Conservation (phyloP, 2,113 vertebrate genomes). For the Stomatorhinus ivindoensis region DNA sequence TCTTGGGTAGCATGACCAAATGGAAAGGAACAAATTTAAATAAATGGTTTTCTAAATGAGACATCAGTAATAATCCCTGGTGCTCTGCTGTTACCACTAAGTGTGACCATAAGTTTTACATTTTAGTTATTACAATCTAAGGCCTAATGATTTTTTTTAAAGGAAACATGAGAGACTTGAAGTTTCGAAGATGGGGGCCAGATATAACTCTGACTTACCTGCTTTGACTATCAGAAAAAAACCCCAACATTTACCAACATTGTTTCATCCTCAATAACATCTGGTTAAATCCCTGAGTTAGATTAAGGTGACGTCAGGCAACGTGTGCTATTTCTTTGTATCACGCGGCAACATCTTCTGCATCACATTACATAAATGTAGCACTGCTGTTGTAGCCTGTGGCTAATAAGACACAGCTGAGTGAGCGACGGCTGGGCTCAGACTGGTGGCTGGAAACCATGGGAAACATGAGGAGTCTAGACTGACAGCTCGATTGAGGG, state of each 20-base stretch:
- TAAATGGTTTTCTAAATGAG: slow-evolving; percentile 21
- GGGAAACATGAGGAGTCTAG: not conserved
- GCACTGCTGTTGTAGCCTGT: not conserved
- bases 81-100: slow-evolving; percentile 12
- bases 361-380: not conserved
- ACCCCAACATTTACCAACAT: not conserved
- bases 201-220: not conserved
- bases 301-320: not conserved
- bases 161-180: not conserved
- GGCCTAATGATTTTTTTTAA: not conserved
- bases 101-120: slow-evolving; percentile 8
- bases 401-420: slow-evolving; percentile 23
- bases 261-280: not conserved
- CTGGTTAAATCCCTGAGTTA: not conserved
- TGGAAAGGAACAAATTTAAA: not conserved
- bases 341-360: not conserved
- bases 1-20: slow-evolving; percentile 12
- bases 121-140: not conserved
- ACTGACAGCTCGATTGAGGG: not conserved
- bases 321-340: not conserved
- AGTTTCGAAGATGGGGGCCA: not conserved
- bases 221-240: not conserved
- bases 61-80: slow-evolving; percentile 22
- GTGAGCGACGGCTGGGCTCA: not conserved
- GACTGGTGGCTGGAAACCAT: not conserved